These are phyloP conservation scores for Apis laboriosa DNA, from an alignment of 1,140 invertebrate genomes.

Conservation along the genomic window DNA sequence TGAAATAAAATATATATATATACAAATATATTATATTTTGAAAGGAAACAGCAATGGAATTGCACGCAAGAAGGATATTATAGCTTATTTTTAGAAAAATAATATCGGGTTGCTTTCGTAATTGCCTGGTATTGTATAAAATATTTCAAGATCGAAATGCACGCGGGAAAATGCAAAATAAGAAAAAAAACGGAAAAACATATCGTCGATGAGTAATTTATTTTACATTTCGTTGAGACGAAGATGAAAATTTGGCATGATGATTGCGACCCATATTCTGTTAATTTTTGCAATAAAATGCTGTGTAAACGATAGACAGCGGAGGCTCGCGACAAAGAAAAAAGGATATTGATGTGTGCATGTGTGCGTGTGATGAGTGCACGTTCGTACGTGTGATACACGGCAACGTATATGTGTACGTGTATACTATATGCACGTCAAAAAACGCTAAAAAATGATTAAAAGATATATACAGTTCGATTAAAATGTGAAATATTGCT, in stretches of 20 bases:
- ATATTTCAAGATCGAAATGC: not conserved
- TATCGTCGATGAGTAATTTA: constrained; percentile 44
- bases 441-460: constrained; percentile 43
- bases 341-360: constrained; percentile 23
- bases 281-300: constrained; percentile 62
- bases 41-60: constrained; percentile 59
- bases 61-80: constrained; percentile 57
- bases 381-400: not conserved
- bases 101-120: constrained; percentile 47
- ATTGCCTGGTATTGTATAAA: not conserved
- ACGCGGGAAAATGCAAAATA: constrained; percentile 13
- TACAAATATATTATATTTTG: constrained; percentile 61
- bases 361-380: not conserved
- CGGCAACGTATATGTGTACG: not conserved
- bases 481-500: constrained; percentile 44
- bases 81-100: constrained; percentile 64
- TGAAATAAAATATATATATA: constrained; percentile 1
- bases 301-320: constrained; percentile 48
- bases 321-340: constrained; percentile 17
- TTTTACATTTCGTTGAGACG: constrained; percentile 29
- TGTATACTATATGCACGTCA: not conserved
- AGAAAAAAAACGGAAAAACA: constrained; percentile 25
- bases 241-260: constrained; percentile 25
- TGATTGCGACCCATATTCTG: constrained; percentile 55
- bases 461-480: constrained; percentile 35